Evolutionary conservation across 2,797 vertebrate genomes (phyloP).

Genomic region (Clamator glandarius): DNA sequence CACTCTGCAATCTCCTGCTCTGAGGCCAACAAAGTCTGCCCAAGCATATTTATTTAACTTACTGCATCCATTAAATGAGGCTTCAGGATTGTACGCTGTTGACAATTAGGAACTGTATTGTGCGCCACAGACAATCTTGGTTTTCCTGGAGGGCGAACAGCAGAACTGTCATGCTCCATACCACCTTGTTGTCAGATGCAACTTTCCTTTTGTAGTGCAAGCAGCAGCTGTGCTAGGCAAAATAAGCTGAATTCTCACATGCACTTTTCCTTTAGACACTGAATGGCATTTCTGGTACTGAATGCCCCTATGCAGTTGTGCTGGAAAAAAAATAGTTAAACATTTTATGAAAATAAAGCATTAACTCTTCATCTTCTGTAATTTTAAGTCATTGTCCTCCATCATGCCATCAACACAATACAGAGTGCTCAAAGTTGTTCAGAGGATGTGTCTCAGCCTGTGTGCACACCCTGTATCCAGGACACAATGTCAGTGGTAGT

Average conservation of each 20-base stretch:
- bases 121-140: conserved; percentile 57
- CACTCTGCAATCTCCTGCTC: conserved; percentile 53
- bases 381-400: conserved; percentile 10
- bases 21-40: conserved; percentile 65
- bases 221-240: conserved; percentile 74
- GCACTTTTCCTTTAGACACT: conserved; percentile 70
- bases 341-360: conserved; percentile 55
- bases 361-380: conserved; percentile 20
- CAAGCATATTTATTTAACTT: conserved; percentile 62
- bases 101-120: conserved; percentile 77
- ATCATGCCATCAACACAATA: not conserved
- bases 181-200: conserved; percentile 78
- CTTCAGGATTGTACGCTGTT: conserved; percentile 75
- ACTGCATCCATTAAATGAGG: conserved; percentile 67
- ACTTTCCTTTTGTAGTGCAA: conserved; percentile 74
- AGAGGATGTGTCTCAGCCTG: accelerated
- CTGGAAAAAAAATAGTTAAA: not conserved
- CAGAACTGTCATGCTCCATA: conserved; percentile 77
- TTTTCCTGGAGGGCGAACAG: conserved; percentile 71
- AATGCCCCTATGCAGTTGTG: not conserved
- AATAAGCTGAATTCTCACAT: conserved; percentile 76
- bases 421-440: not conserved
- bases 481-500: not conserved
- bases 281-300: conserved; percentile 61
- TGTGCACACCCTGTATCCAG: accelerated